Evolutionary conservation across 2,113 vertebrate genomes (phyloP).

Genomic region (Balaenoptera acutorostrata): DNA sequence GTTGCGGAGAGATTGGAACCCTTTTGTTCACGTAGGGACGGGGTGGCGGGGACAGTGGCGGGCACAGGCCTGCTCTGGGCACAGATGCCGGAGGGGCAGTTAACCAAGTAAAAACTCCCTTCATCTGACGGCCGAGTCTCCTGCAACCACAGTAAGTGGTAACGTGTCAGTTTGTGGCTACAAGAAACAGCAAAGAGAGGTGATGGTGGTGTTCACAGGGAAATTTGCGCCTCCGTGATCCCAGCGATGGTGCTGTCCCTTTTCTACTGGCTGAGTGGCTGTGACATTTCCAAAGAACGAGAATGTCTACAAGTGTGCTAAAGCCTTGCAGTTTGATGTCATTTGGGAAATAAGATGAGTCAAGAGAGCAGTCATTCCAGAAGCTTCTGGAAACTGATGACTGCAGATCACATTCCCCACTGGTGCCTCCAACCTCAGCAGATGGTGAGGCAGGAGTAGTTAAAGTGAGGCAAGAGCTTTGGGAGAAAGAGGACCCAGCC

Average conservation of each 20-base stretch:
- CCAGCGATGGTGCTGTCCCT: conserved; percentile 76
- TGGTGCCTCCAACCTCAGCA: background rate
- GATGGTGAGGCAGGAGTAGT: background rate
- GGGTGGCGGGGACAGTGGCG: background rate
- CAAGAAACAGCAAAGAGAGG: conserved; percentile 63
- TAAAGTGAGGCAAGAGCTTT: background rate
- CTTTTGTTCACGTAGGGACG: conserved; percentile 17
- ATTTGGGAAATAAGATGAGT: conserved; percentile 70
- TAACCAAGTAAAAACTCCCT: conserved; percentile 67
- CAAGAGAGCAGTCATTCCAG: conserved; percentile 63
- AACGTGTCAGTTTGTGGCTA: conserved; percentile 62
- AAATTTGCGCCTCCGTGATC: conserved; percentile 72
- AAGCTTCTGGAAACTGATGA: conserved; percentile 43
- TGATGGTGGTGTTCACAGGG: conserved; percentile 62
- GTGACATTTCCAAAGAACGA: conserved; percentile 80
- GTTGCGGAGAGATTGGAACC: conserved; percentile 17
- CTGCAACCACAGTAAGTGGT: conserved; percentile 73
- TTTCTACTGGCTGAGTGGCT: conserved; percentile 46
- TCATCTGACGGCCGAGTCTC: conserved; percentile 64
- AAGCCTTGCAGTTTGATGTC: conserved; percentile 63
- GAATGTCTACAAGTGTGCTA: conserved; percentile 44
- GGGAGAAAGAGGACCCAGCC: background rate
- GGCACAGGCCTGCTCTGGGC: background rate
- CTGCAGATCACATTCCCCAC: conserved; percentile 30
- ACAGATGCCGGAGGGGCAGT: conserved; percentile 46